Evolutionary conservation across 2,797 vertebrate genomes (phyloP).

Genomic region (Pseudochaenichthys georgianus): DNA sequence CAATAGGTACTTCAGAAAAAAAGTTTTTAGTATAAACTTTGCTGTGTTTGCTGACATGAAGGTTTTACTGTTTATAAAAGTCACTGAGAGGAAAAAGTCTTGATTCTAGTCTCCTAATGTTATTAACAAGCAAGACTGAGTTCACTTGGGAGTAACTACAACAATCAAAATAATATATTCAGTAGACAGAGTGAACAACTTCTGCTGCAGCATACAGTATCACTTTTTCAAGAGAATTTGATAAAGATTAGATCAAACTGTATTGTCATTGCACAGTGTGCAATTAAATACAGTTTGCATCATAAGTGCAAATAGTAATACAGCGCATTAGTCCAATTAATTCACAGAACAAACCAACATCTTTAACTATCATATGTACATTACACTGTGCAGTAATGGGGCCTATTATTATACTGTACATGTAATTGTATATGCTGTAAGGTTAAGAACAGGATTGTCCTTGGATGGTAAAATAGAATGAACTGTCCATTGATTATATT

Average conservation of each 20-base stretch:
- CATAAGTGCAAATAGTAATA: too few relatives aligned
- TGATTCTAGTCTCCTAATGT: background rate
- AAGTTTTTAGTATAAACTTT: background rate
- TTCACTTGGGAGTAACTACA: background rate
- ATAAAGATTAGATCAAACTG: too few relatives aligned
- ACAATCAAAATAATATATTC: background rate
- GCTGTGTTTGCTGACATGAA: background rate
- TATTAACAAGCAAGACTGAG: background rate
- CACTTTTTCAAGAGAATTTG: too few relatives aligned
- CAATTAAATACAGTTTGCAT: too few relatives aligned
- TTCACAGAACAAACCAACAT: background rate
- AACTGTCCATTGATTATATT: background rate
- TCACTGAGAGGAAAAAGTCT: background rate
- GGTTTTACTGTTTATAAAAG: constrained; percentile 12
- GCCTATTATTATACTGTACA: background rate
- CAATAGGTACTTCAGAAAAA: background rate
- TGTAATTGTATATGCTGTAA: background rate
- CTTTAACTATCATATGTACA: background rate
- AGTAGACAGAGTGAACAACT: background rate
- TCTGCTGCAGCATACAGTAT: background rate
- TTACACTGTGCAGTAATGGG: background rate
- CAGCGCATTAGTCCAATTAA: too few relatives aligned
- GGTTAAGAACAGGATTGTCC: too few relatives aligned
- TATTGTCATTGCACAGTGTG: too few relatives aligned
- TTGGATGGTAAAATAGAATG: background rate